phyloP scores from a whole-genome alignment of 2,113 vertebrate species.

The Pteronura brasiliensis region DNA sequence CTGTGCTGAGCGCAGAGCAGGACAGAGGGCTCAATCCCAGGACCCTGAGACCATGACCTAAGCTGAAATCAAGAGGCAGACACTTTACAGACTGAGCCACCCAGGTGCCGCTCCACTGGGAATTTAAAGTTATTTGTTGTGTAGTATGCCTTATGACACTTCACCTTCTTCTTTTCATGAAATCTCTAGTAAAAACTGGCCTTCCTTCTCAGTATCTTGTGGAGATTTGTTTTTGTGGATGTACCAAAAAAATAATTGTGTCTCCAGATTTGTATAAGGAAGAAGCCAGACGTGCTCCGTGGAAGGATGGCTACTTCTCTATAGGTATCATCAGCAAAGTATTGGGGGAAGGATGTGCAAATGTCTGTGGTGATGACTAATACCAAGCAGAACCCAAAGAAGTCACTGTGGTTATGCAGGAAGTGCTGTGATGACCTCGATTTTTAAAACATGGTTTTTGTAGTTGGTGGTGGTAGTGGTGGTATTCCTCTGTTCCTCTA shows the following conservation, averaged over 20 bases:
- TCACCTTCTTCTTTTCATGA: neutral
- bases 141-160: neutral
- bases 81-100: neutral
- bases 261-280: neutral
- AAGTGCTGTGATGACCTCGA: neutral
- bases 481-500: neutral
- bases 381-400: neutral
- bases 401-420: neutral
- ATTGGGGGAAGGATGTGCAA: neutral
- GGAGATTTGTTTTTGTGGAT: neutral
- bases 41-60: neutral
- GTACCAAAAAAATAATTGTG: neutral
- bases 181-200: neutral
- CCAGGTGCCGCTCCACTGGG: neutral
- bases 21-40: neutral
- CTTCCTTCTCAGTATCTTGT: neutral
- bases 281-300: neutral
- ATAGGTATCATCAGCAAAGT: neutral
- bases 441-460: neutral
- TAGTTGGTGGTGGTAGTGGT: rapidly evolving
- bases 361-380: neutral
- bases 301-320: neutral
- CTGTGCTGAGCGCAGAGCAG: neutral
- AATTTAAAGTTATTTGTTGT: neutral
- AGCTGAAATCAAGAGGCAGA: neutral